Conservation (phyloP, 2,113 vertebrate species). For the Sander vitreus region DNA sequence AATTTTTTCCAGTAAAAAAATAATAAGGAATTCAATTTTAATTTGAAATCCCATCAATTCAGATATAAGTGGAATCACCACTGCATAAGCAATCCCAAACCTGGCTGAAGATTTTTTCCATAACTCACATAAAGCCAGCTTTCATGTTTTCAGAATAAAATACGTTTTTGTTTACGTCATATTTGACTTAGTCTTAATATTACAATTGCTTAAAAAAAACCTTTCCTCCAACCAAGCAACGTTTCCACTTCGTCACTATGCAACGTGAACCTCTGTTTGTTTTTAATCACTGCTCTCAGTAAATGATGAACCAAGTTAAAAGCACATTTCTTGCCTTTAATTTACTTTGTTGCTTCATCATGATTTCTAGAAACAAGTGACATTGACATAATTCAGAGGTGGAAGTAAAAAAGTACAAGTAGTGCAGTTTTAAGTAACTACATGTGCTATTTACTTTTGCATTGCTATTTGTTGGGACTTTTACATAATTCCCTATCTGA, state of each 20-base stretch:
- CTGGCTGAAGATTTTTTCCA: not conserved
- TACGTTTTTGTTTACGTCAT: too few species aligned
- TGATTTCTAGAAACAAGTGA: not conserved
- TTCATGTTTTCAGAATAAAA: too few species aligned
- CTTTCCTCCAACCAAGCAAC: not conserved
- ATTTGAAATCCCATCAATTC: not conserved
- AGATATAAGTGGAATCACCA: not conserved
- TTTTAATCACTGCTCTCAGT: not conserved
- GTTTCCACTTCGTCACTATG: not conserved
- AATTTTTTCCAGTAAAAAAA: not conserved
- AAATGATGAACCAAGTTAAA: not conserved
- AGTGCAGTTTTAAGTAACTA: not conserved
- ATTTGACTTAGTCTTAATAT: too few species aligned
- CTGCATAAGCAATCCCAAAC: not conserved
- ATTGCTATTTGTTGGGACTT: not conserved
- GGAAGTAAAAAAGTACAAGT: not conserved
- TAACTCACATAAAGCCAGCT: not conserved
- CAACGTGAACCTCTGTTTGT: conserved; percentile 8
- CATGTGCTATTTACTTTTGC: not conserved
- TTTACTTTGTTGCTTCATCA: not conserved
- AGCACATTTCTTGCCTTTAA: not conserved
- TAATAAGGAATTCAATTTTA: not conserved
- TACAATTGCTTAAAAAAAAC: too few species aligned
- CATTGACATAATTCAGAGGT: not conserved
- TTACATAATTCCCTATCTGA: not conserved